Conservation (phyloP, 2,113 vertebrate species). For the Centrocercus urophasianus region DNA sequence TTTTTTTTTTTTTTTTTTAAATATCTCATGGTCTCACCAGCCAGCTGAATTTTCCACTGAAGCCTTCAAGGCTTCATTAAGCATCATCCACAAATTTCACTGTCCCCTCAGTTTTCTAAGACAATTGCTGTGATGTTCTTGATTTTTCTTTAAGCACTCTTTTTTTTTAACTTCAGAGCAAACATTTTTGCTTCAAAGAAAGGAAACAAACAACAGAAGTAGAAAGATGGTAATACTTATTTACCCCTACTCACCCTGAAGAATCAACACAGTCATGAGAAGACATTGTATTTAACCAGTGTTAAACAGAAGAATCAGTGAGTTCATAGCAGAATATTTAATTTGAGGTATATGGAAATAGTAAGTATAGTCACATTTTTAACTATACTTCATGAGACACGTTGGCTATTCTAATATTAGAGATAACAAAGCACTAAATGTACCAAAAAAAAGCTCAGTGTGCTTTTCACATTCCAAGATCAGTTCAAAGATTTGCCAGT, state of each 20-base stretch:
- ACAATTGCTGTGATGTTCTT: neutral
- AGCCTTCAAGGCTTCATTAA: neutral
- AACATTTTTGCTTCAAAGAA: neutral
- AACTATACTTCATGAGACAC: neutral
- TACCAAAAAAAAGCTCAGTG: neutral
- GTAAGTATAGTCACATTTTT: neutral
- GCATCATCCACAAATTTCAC: neutral
- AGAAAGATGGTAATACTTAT: neutral
- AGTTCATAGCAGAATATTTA: neutral
- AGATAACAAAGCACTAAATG: neutral
- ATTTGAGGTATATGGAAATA: neutral
- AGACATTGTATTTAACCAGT: neutral
- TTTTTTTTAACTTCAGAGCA: neutral
- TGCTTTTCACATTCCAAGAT: neutral
- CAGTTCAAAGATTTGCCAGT: neutral
- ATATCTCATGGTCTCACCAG: neutral
- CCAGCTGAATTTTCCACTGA: neutral
- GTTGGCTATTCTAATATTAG: neutral
- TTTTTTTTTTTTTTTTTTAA: neutral
- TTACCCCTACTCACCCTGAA: neutral
- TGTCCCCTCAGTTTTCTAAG: neutral
- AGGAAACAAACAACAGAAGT: neutral
- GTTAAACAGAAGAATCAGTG: neutral
- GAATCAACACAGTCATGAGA: neutral
- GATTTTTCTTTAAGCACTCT: neutral